Evolutionary conservation across 2,888 invertebrate species (phyloP), one percentile per base, ranked within the genome.

Genomic region (Adelognathus sp.): DNA sequence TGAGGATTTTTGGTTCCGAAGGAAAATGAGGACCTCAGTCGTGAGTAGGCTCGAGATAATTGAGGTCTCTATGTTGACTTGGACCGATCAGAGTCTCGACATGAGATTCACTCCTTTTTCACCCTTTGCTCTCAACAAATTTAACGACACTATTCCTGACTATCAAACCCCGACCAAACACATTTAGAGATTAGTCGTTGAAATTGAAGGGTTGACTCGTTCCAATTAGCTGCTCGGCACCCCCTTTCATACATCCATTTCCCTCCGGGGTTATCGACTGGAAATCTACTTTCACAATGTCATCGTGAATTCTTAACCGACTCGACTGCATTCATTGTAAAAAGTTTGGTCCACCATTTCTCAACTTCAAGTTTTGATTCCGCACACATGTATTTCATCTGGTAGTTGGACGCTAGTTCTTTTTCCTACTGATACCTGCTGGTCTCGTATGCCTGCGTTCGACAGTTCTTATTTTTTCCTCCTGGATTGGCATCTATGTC

Each of bases 401-500:
- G 50, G 24, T 86, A 85, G 85, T 85, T 85, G 85, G 85, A 50
- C 82, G 67, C 86, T 83, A 85, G 75, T 83, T 84, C 81, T 77
- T 54, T 1, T 11, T 6, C 36, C 56, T 66, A 21, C 66, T 29
- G 50, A 24, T 50, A 50, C 50, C 50, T 24, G 4, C 11, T 24
- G n/a, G n/a, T n/a, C n/a, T n/a, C n/a, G n/a, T 9, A 24, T 50
- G 9, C 18, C 18, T 18, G n/a, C n/a, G n/a, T n/a, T n/a, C n/a
- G n/a, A n/a, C n/a, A n/a, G n/a, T n/a, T n/a, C n/a, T n/a, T n/a
- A n/a, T n/a, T n/a, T n/a, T n/a, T n/a, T n/a, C n/a, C n/a, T n/a
- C n/a, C n/a, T n/a, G n/a, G n/a, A n/a, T n/a, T n/a, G n/a, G n/a
- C n/a, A n/a, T n/a, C n/a, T n/a, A n/a, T n/a, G n/a, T n/a, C n/a